Percentiles rank a stretch among this genome's conserved stretches.
Conservation (phyloP, 2,888 invertebrate species). For the Mythimna vitellina region DNA sequence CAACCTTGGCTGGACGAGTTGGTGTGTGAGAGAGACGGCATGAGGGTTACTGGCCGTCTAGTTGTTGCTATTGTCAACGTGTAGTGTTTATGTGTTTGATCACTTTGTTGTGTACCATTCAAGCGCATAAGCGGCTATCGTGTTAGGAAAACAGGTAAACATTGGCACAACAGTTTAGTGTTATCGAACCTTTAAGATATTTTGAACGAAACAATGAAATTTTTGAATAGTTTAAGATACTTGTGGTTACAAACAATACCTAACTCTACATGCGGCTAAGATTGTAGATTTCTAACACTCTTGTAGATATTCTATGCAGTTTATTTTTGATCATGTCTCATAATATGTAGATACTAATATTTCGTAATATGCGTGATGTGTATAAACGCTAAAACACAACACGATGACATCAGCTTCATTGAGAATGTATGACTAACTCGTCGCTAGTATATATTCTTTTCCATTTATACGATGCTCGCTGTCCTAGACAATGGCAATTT, state of each 20-base stretch:
- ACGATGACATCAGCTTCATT: conserved; percentile 21
- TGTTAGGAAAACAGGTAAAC: conserved; percentile 37
- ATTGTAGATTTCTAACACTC: background rate
- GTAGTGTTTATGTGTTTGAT: conserved; percentile 38
- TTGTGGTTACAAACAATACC: conserved; percentile 1
- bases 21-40: conserved; percentile 55
- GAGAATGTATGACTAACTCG: conserved; percentile 5
- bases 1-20: conserved; percentile 41
- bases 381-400: background rate
- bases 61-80: conserved; percentile 34
- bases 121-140: conserved; percentile 38
- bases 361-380: background rate
- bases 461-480: conserved; percentile 3
- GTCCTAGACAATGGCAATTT: background rate
- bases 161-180: conserved; percentile 19
- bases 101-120: conserved; percentile 42
- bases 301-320: background rate
- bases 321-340: background rate
- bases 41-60: conserved; percentile 60
- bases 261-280: background rate
- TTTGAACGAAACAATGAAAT: conserved; percentile 1
- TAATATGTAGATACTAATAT: background rate
- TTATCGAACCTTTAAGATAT: conserved; percentile 34
- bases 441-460: background rate
- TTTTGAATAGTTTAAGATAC: background rate